Evolutionary conservation across 2,113 vertebrate species (phyloP).

Genomic region (Spea bombifrons): DNA sequence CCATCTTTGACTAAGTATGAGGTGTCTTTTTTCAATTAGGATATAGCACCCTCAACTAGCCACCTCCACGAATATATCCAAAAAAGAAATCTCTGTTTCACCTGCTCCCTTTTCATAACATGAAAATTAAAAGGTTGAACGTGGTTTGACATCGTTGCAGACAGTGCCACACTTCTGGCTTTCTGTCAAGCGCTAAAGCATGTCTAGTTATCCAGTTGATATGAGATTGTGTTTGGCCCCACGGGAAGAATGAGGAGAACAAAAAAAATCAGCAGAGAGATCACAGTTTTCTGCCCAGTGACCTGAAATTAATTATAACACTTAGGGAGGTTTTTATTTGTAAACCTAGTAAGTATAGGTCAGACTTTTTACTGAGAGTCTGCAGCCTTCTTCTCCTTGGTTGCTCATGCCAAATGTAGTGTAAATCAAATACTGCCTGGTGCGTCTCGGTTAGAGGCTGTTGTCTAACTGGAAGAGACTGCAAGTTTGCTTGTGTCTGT

Average conservation of each 20-base stretch:
- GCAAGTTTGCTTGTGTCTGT: background rate
- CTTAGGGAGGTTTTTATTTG: constrained; percentile 19
- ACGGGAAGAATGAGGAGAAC: constrained; percentile 16
- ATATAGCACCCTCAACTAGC: too few species aligned
- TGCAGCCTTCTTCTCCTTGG: constrained; percentile 24
- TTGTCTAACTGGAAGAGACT: background rate
- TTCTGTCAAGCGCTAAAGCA: constrained; percentile 13
- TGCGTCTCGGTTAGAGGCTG: background rate
- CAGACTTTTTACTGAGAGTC: constrained; percentile 30
- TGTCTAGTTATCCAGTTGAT: constrained; percentile 15
- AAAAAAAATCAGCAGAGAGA: too few species aligned
- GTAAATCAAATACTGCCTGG: constrained; percentile 2
- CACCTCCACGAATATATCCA: too few species aligned
- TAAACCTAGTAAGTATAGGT: constrained; percentile 25
- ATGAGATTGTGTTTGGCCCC: constrained; percentile 2
- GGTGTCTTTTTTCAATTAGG: too few species aligned
- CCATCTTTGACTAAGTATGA: too few species aligned
- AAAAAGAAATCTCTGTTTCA: background rate
- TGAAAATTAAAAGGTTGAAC: background rate
- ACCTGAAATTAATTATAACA: constrained; percentile 33
- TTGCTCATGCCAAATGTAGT: constrained; percentile 32
- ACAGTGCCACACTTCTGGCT: background rate
- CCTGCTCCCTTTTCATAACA: background rate
- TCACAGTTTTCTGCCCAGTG: constrained; percentile 15
- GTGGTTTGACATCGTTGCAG: constrained; percentile 1